phyloP scores from a whole-genome alignment of 2,888 invertebrate species.

The Conops quadrifasciatus region DNA sequence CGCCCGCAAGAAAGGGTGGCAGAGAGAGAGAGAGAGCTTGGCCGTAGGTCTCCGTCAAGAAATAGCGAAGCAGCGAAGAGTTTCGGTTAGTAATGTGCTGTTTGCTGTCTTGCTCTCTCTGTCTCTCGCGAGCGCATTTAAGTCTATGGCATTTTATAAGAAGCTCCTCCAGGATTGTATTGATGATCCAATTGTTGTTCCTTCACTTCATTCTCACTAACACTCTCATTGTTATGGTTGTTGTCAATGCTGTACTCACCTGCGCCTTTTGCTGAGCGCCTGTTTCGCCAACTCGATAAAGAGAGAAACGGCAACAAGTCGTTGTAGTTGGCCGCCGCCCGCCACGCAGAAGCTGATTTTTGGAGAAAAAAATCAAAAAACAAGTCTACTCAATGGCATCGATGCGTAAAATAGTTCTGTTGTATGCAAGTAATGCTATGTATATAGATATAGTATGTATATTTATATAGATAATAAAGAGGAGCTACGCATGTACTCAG shows the following conservation, averaged over 20 bases:
- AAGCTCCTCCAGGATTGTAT: conserved; percentile 3
- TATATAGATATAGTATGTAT: too few species aligned
- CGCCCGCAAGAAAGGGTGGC: background rate
- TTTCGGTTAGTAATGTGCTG: background rate
- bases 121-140: too few species aligned
- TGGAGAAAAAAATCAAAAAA: too few species aligned
- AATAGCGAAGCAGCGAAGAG: background rate
- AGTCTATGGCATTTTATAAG: background rate
- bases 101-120: too few species aligned
- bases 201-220: too few species aligned
- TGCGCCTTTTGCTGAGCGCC: conserved; percentile 11
- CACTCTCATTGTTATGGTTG: background rate
- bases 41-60: background rate
- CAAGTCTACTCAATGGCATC: too few species aligned
- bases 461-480: too few species aligned
- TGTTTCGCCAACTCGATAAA: background rate
- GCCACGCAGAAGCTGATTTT: background rate
- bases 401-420: too few species aligned
- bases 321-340: background rate
- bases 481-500: too few species aligned
- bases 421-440: too few species aligned
- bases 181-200: background rate
- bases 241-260: background rate
- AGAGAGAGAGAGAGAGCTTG: background rate
- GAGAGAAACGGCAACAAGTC: conserved; percentile 32